Conservation (phyloP, 2,888 invertebrate species). For the Ceriagrion tenellum region DNA sequence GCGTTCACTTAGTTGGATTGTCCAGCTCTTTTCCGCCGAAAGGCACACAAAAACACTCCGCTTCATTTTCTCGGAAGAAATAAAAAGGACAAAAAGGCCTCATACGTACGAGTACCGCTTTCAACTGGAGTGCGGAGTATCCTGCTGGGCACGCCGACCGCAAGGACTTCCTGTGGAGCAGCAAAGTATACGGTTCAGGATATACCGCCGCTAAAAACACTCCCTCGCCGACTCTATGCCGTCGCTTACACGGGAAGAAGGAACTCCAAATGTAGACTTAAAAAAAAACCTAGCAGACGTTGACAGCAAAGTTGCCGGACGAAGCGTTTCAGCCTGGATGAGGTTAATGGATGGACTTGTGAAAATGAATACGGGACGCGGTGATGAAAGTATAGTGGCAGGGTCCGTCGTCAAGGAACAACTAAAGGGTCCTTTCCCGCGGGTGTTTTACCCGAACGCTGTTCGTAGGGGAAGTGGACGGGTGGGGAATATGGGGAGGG, state of each 20-base stretch:
- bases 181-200: constrained; percentile 29
- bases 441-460: constrained; percentile 9
- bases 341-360: background rate
- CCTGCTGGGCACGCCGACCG: constrained; percentile 26
- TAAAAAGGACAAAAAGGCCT: background rate
- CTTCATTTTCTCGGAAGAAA: no score
- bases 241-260: background rate
- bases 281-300: constrained; percentile 1
- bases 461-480: background rate
- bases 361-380: background rate
- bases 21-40: no score
- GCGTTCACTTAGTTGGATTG: no score
- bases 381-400: constrained; percentile 29
- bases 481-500: background rate
- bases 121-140: background rate
- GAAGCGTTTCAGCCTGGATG: background rate
- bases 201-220: background rate
- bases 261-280: background rate
- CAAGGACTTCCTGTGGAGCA: background rate
- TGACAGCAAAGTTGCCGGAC: background rate
- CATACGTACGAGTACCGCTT: background rate
- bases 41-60: no score
- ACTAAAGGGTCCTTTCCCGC: constrained; percentile 27
- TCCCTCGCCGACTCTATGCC: background rate
- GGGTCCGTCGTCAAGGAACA: constrained; percentile 53